A percentile compares a stretch with the other conserved stretches of the same genome.
These are phyloP conservation scores for Caenorhabditis tropicalis DNA, from an alignment of 1,140 invertebrate genomes.

Conservation along the genomic window DNA sequence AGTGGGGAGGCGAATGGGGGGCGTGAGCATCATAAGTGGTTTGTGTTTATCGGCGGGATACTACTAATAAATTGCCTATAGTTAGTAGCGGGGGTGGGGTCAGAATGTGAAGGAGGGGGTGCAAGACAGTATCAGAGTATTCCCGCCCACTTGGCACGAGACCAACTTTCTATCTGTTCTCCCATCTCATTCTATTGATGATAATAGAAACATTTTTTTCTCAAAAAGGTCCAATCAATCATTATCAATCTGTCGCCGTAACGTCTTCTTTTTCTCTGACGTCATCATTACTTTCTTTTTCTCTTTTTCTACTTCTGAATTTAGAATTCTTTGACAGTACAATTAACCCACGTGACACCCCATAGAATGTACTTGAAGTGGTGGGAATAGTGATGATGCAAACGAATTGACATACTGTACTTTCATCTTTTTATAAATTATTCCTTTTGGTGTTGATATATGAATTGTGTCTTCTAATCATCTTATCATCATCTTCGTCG, in stretches of 20 bases:
- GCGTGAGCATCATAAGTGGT: neutral
- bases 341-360: no score
- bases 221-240: conserved; percentile 25
- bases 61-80: neutral
- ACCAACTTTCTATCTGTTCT: neutral
- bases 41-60: neutral
- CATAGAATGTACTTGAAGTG: no score
- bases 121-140: no score
- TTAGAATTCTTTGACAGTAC: no score
- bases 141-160: neutral
- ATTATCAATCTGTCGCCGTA: neutral
- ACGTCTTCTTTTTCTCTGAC: neutral
- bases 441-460: no score
- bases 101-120: no score
- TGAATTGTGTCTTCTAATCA: no score
- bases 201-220: neutral
- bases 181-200: neutral
- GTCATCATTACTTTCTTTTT: neutral
- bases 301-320: neutral
- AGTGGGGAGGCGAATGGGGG: neutral
- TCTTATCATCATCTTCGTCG: no score
- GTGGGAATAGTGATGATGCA: no score
- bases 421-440: no score
- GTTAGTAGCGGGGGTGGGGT: neutral
- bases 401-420: no score